These are phyloP conservation scores for Suillia variegata DNA, from an alignment of 2,888 invertebrate species.

Conservation along the genomic window DNA sequence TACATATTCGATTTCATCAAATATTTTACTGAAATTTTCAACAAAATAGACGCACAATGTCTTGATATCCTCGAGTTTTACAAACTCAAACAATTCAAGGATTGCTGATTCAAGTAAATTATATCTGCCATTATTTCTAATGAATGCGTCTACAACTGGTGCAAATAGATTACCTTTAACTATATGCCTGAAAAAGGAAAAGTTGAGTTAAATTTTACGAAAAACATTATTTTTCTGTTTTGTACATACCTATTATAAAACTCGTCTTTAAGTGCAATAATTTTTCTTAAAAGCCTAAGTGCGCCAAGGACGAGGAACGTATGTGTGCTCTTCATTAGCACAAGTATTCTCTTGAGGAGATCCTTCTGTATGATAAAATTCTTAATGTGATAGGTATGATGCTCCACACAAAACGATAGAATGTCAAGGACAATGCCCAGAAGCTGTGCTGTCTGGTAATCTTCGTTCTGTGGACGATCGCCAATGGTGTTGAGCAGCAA, in stretches of 20 bases:
- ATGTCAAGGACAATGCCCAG: constrained; percentile 93
- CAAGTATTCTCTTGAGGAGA: constrained; percentile 90
- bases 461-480: constrained; percentile 89
- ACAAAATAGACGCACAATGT: constrained; percentile 91
- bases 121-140: constrained; percentile 96
- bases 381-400: constrained; percentile 98
- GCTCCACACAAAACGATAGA: constrained; percentile 97
- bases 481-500: constrained; percentile 89
- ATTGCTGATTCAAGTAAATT: constrained; percentile 99
- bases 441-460: constrained; percentile 95
- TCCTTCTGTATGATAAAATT: constrained; percentile 97
- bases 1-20: constrained; percentile 96
- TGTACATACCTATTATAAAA: constrained; percentile 81
- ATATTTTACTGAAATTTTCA: constrained; percentile 92
- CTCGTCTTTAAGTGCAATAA: constrained; percentile 97
- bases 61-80: constrained; percentile 91
- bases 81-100: constrained; percentile 98
- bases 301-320: constrained; percentile 97
- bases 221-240: too few species aligned
- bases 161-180: constrained; percentile 93
- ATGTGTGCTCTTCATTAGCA: constrained; percentile 95
- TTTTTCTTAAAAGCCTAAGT: constrained; percentile 94
- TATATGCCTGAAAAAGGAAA: constrained; percentile 71
- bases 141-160: constrained; percentile 95
- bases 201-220: not conserved